Percentiles rank a stretch among this genome's conserved stretches.
These are phyloP conservation scores for Sporophila hypoxantha DNA, from an alignment of 2,113 vertebrate species.

Conservation along the genomic window DNA sequence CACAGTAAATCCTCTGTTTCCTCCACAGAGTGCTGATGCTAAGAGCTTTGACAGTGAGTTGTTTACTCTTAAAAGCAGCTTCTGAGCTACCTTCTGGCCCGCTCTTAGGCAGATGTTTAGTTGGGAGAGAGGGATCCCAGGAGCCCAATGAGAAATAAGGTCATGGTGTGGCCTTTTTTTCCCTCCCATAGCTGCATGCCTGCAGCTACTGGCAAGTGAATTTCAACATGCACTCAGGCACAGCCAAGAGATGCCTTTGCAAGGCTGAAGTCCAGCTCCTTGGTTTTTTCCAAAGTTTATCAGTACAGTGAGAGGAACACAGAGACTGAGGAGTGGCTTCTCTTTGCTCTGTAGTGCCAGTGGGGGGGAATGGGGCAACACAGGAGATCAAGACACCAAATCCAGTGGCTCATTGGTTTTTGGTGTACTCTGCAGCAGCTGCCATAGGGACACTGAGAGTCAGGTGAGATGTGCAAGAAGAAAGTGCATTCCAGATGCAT, in stretches of 20 bases:
- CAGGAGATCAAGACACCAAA: neutral
- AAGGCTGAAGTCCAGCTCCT: neutral
- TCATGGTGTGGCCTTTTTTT: neutral
- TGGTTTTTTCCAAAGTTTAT: neutral
- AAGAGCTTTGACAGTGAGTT: slow-evolving; percentile 42
- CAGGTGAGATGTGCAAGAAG: slow-evolving; percentile 10
- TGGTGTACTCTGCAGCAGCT: neutral
- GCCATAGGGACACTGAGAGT: neutral
- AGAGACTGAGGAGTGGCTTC: neutral
- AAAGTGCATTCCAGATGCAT: neutral
- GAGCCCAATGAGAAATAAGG: slow-evolving; percentile 1
- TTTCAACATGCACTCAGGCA: neutral
- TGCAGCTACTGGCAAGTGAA: neutral
- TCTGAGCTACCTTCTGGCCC: slow-evolving; percentile 35
- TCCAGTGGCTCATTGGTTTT: neutral
- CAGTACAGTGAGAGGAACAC: neutral
- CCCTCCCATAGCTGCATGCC: neutral
- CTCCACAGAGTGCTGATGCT: slow-evolving; percentile 48
- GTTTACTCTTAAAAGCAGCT: slow-evolving; percentile 51
- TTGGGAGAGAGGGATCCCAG: neutral
- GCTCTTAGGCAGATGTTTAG: slow-evolving; percentile 36
- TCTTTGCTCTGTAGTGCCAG: neutral
- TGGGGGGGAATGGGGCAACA: neutral
- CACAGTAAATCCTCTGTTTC: slow-evolving; percentile 39
- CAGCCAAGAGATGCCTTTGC: neutral